These are phyloP conservation scores for Rhipidura dahli DNA, from an alignment of 2,113 vertebrate genomes.

Conservation along the genomic window DNA sequence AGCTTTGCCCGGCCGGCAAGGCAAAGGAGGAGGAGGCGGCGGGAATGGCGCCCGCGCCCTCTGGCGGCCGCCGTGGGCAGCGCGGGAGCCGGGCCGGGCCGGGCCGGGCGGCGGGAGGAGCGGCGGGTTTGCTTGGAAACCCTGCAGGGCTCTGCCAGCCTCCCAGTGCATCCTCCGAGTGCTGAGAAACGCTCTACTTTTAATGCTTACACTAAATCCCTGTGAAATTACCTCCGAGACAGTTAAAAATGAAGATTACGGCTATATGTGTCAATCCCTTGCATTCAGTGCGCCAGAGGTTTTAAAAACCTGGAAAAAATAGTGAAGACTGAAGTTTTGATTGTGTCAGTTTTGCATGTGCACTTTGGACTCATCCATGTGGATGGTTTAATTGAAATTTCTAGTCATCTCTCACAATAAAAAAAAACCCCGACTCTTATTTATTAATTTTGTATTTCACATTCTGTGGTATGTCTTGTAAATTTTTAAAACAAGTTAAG, in stretches of 20 bases:
- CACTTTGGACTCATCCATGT: not conserved
- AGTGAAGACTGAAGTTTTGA: not conserved
- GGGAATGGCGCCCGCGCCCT: constrained; percentile 36
- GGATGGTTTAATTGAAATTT: not conserved
- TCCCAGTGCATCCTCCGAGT: not conserved
- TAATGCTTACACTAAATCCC: not conserved
- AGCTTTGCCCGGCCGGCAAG: not conserved
- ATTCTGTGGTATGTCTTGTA: not conserved
- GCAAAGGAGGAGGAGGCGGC: not conserved
- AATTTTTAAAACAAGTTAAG: not conserved
- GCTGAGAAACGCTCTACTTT: not conserved
- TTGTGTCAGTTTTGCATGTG: accelerated
- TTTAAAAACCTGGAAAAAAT: not conserved
- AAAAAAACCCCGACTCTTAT: not conserved
- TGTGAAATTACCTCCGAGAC: accelerated
- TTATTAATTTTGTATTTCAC: not conserved
- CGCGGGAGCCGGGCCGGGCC: not conserved
- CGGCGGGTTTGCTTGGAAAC: accelerated
- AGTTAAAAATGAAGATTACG: not conserved
- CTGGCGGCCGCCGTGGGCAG: constrained; percentile 54
- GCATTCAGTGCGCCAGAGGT: not conserved
- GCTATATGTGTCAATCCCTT: not conserved
- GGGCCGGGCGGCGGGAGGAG: not conserved
- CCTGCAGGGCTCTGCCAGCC: accelerated
- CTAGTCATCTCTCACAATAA: not conserved